Evolutionary conservation across 1,140 invertebrate genomes (phyloP), one percentile per base, ranked within the genome.

Genomic region (Calliopsis andreniformis): DNA sequence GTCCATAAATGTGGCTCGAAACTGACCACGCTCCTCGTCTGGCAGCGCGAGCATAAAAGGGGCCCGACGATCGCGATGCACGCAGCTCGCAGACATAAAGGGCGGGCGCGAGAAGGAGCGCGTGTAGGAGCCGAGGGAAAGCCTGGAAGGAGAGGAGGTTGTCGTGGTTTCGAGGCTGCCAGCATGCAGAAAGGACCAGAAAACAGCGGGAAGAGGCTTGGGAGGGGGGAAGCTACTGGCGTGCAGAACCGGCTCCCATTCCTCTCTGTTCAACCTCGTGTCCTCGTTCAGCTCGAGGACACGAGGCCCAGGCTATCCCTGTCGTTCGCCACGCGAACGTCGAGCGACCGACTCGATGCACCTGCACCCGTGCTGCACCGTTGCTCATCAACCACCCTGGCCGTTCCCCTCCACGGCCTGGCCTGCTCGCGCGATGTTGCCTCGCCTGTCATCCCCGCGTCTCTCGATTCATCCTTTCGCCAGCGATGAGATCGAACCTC

Each of bases 251-350:
- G 87, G 89, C 87, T 86, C 73, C 56, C 55, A 78, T 61, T 47
- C 56, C 55, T 66, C 53, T 43, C 68, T 72, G 71, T 55, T 53
- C 56, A 58, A 72, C 77, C 56, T 58, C 75, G 58, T 58, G 25
- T 70, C 77, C 63, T 77, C 56, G 72, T 81, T 75, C 53, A n/a
- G n/a, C n/a, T n/a, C n/a, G n/a, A n/a, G n/a, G n/a, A n/a, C n/a
- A n/a, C n/a, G 49, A 12, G 58, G 66, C 69, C 77, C 59, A 14
- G 28, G 23, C 25, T 55, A 28, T 87, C 85, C 78, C 76, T 75
- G 75, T 88, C 61, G 75, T 66, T 56, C 86, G 89, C 89, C 89
- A 90, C 89, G 89, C 89, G 90, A 89, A 87, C 87, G 87, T 85
- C 88, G 87, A 86, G 83, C 85, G 88, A 88, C 86, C 78, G 53